Evolutionary conservation across 2,113 vertebrate genomes (phyloP).

Genomic region (Patagioenas fasciata): DNA sequence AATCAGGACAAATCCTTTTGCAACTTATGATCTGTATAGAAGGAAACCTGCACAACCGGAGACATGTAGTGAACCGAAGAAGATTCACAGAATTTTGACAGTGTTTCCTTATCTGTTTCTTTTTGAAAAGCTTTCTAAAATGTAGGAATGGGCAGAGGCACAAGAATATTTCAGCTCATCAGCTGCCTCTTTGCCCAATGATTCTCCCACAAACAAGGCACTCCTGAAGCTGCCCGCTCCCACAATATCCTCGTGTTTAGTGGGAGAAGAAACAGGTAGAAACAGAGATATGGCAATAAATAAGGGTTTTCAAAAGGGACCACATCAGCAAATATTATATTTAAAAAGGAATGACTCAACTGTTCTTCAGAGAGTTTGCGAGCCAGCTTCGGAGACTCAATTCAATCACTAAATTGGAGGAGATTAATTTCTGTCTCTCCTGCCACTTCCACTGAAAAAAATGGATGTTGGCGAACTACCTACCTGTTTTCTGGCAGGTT

Average conservation of each 20-base stretch:
- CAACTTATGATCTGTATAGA: background rate
- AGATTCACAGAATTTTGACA: background rate
- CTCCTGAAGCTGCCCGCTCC: background rate
- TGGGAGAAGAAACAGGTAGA: background rate
- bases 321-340: background rate
- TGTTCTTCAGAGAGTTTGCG: background rate
- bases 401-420: slow-evolving; percentile 37
- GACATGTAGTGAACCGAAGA: background rate
- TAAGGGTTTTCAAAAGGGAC: background rate
- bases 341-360: slow-evolving; percentile 37
- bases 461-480: slow-evolving; percentile 11
- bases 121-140: background rate
- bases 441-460: background rate
- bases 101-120: background rate
- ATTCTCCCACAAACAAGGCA: background rate
- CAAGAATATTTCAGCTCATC: background rate
- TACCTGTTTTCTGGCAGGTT: background rate
- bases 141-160: background rate
- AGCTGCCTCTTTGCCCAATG: background rate
- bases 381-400: slow-evolving; percentile 7
- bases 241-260: background rate
- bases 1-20: background rate
- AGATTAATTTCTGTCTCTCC: background rate
- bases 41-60: background rate
- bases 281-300: background rate